Conservation (phyloP, 2,797 vertebrate species). For the Cuniculus paca region DNA sequence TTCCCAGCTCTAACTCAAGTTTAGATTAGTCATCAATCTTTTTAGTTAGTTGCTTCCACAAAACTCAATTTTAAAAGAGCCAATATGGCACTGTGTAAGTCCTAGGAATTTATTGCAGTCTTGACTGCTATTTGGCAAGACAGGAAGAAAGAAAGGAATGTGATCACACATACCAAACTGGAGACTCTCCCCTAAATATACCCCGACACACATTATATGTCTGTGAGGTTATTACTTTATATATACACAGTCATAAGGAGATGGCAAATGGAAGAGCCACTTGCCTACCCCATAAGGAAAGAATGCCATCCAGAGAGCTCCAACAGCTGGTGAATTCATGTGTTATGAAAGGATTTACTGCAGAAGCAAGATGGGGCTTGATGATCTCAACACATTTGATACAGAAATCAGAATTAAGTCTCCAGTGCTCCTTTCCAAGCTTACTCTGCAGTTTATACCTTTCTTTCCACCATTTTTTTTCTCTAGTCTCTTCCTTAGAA, state of each 20-base stretch:
- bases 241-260: slow-evolving; percentile 38
- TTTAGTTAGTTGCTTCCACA: slow-evolving; percentile 30
- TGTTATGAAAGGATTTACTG: neutral
- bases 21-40: neutral
- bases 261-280: slow-evolving; percentile 62
- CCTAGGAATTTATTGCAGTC: slow-evolving; percentile 43
- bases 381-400: neutral
- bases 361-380: neutral
- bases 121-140: slow-evolving; percentile 31
- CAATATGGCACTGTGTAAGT: neutral
- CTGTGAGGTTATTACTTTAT: slow-evolving; percentile 51
- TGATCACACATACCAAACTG: slow-evolving; percentile 29
- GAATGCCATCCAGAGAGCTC: slow-evolving; percentile 36
- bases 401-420: neutral
- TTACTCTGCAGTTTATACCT: neutral
- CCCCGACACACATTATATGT: neutral
- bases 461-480: neutral
- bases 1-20: slow-evolving; percentile 27
- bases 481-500: neutral
- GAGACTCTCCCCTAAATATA: slow-evolving; percentile 55
- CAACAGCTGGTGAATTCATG: slow-evolving; percentile 57
- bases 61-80: slow-evolving; percentile 51
- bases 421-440: neutral
- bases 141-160: slow-evolving; percentile 59
- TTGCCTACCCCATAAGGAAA: slow-evolving; percentile 46